Evolutionary conservation across 2,113 vertebrate genomes (phyloP), one percentile per base, ranked within the genome.

Genomic region (Sphaerodactylus townsendi): DNA sequence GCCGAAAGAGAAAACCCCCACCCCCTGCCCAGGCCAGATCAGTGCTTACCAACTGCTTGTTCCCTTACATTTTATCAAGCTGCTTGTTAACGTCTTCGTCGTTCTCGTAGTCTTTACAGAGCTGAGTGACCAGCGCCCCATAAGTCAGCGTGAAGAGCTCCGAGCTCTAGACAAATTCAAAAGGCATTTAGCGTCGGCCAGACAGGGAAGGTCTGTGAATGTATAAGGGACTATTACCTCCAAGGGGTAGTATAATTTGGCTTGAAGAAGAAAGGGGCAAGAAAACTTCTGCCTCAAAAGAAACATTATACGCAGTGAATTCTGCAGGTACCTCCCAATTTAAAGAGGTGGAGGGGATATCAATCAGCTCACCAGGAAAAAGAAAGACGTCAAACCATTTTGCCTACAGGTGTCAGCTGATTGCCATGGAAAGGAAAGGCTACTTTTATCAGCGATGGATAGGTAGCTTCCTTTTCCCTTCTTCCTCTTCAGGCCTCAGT

Each of bases 21-120:
- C 33, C 59, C 59, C 25, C 59, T 9, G 14, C 64, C 66, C 82
- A 84, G n/a, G 64, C 41, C 15, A 62, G 50, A 81, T 41, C 35
- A 25, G 4, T 1, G 3, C 0, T 39, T 13, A 35, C 1, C 73
- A 14, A 15, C 35, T 0, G 30, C 68, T 50, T 2, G 37, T 2
- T 62, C 85, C 95, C 97, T 97, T 84, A 99, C 99, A 99, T 99
- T 93, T 98, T 99, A 93, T 99, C 99, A 79, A 99, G 96, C 89
- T 99, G 98, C 92, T 99, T 99, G 92, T 99, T 99, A 91, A 99
- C 99, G 1, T 99, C 98, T 33, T 99, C 99, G 0, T 99, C 99
- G 1, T 98, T 99, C 95, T 99, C 99, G 2, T 99, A 99, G 96
- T 99, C 99, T 95, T 99, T 99, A 94, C 99, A 99, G 14, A 99